These are phyloP conservation scores for Xenopus laevis DNA, from an alignment of 2,113 vertebrate genomes.

Conservation along the genomic window DNA sequence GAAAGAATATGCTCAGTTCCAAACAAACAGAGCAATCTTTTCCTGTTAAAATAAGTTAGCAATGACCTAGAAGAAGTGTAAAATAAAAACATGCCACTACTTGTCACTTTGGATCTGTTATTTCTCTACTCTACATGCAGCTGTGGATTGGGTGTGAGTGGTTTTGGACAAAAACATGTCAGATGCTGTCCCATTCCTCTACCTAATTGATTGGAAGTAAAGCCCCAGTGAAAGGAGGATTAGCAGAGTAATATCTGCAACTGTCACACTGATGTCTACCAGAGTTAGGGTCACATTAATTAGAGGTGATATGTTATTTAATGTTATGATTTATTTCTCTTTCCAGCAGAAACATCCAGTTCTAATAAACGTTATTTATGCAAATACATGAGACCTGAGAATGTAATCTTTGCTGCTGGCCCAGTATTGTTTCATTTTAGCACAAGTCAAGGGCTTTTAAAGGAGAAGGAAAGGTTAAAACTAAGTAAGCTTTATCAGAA, in stretches of 20 bases:
- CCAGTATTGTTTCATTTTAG: no score
- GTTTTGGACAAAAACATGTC: background rate
- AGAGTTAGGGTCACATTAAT: conserved; percentile 28
- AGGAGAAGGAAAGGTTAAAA: no score
- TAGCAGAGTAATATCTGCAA: conserved; percentile 13
- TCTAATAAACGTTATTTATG: background rate
- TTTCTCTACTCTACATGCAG: background rate
- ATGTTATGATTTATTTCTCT: background rate
- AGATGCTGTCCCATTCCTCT: conserved; percentile 1
- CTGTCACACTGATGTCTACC: conserved; percentile 21
- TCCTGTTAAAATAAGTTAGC: no score
- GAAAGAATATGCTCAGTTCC: no score
- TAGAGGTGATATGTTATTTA: conserved; percentile 22
- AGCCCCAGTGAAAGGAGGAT: conserved; percentile 33
- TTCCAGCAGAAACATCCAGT: background rate
- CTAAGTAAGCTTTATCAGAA: no score
- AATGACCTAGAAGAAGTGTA: background rate
- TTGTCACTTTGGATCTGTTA: conserved; percentile 58
- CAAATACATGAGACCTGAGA: no score
- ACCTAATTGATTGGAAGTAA: conserved; percentile 39
- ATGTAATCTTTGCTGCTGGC: no score
- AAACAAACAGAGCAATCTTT: no score
- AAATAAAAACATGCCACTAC: conserved; percentile 56
- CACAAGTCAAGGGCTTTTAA: no score
- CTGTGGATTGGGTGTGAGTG: background rate